Base-by-base conservation (phyloP, 2,888 invertebrate species). In the Drosophila peninsularis region DNA sequence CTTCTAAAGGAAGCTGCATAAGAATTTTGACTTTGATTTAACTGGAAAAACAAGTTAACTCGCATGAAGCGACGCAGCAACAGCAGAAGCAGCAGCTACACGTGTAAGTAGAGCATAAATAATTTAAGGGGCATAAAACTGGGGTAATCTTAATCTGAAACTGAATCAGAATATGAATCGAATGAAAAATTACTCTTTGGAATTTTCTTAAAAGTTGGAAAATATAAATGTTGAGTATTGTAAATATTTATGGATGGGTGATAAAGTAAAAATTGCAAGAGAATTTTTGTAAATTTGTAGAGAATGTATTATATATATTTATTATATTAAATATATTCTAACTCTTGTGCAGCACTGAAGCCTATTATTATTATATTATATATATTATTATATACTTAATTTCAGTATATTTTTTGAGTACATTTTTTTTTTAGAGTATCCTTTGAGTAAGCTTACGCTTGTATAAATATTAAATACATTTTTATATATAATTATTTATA, bases 1-100 rank as follows among this genome's bases (percentile, higher is more conserved):
- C 52, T 36, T 36, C 49, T 17, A 24, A 41, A 37, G 58, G 63
- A 78, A 64, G 44, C 60, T 39, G 41, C 42, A 58, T 4, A 58
- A 52, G 44, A 37, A 30, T 53, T 32, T 13, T 42, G 17, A 52
- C 42, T 44, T 14, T 5, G n/a, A 24, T 24, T 47, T 13, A 30
- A 66, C 41, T 50, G 21, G 14, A 42, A 65, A 47, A 21, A 24
- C 13, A 21, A 19, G 5, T n/a, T 21, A 36, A 32, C 21, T 27
- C 42, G 13, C 52, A 17, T 39, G 27, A 17, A 14, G 27, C 2
- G 9, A 30, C 13, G 13, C 11, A 27, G 27, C 14, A 37, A 13
- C 14, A 13, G n/a, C n/a, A n/a, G 4, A 24, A 17, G 17, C 14
- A 13, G 19, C 11, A 3, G n/a, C 9, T 24, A 2, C 37, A 52